Evolutionary conservation across 2,113 vertebrate genomes (phyloP).

Genomic region (Hippocampus guttulatus): DNA sequence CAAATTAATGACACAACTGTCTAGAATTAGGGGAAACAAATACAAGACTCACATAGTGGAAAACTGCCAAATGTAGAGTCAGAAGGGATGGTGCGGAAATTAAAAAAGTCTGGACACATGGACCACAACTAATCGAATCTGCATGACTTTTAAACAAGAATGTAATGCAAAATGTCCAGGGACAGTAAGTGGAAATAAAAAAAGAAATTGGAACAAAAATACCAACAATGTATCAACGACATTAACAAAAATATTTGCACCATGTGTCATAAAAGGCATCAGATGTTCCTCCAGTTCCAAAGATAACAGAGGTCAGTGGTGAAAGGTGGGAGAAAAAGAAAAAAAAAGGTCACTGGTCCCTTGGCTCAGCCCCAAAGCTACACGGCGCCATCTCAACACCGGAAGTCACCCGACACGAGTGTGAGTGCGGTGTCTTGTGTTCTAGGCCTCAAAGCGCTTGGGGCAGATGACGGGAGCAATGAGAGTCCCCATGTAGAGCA

Average conservation of each 20-base stretch:
- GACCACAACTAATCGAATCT: slow-evolving; percentile 13
- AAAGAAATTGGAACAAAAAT: slow-evolving; percentile 18
- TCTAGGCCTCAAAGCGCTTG: slow-evolving; percentile 72
- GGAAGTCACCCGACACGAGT: slow-evolving; percentile 6
- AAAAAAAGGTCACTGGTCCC: slow-evolving; percentile 40
- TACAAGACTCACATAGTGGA: not conserved
- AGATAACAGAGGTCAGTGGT: slow-evolving; percentile 44
- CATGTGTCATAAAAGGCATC: slow-evolving; percentile 54
- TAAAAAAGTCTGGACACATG: not conserved
- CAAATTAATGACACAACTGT: slow-evolving; percentile 28
- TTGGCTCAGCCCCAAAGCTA: slow-evolving; percentile 32
- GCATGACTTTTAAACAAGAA: slow-evolving; percentile 19
- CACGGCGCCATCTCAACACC: slow-evolving; percentile 16
- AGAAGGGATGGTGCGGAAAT: slow-evolving; percentile 5
- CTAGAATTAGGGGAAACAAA: slow-evolving; percentile 32
- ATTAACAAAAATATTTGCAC: slow-evolving; percentile 37
- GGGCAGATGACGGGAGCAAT: slow-evolving; percentile 84
- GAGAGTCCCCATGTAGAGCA: slow-evolving; percentile 85
- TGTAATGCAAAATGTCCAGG: not conserved
- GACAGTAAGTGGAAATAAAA: slow-evolving; percentile 39
- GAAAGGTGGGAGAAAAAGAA: slow-evolving; percentile 13
- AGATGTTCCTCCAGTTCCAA: slow-evolving; percentile 42
- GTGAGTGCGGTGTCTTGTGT: not conserved
- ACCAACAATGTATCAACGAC: slow-evolving; percentile 52
- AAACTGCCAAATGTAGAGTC: slow-evolving; percentile 6